These are phyloP conservation scores for Drosophila rufa DNA, from an alignment of 1,140 invertebrate species.

Conservation along the genomic window DNA sequence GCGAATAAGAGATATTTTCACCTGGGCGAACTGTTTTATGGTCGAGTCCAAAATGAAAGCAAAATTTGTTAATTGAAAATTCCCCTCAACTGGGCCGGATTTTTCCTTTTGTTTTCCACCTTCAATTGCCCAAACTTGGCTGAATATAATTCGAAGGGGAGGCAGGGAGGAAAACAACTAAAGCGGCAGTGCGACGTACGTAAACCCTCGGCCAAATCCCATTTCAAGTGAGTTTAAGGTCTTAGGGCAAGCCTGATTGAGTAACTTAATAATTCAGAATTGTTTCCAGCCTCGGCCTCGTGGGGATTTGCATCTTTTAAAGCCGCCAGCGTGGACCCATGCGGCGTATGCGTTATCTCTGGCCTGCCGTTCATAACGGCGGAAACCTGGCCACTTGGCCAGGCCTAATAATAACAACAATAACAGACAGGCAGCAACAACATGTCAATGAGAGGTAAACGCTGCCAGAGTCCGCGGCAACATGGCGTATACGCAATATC, in stretches of 20 bases:
- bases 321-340: slow-evolving; percentile 33
- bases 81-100: slow-evolving; percentile 6
- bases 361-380: slow-evolving; percentile 1
- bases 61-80: slow-evolving; percentile 49
- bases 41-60: not conserved
- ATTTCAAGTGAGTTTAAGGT: slow-evolving; percentile 57
- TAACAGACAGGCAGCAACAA: slow-evolving; percentile 3
- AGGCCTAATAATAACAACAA: slow-evolving; percentile 41
- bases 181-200: slow-evolving; percentile 31
- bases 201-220: slow-evolving; percentile 53
- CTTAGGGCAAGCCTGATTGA: slow-evolving; percentile 51
- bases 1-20: no score
- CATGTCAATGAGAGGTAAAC: slow-evolving; percentile 20
- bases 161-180: not conserved
- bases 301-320: slow-evolving; percentile 55
- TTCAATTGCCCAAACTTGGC: slow-evolving; percentile 8
- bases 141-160: not conserved
- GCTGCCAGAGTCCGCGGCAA: slow-evolving; percentile 32
- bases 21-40: not conserved
- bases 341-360: slow-evolving; percentile 59
- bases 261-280: slow-evolving; percentile 58
- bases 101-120: slow-evolving; percentile 12
- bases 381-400: slow-evolving; percentile 24
- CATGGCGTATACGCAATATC: slow-evolving; percentile 68
- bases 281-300: slow-evolving; percentile 41